Evolutionary conservation across 92 coral and sea anemone species (phyloP), one percentile per base, ranked within the genome.

Genomic region (Epizoanthus stellaris): DNA sequence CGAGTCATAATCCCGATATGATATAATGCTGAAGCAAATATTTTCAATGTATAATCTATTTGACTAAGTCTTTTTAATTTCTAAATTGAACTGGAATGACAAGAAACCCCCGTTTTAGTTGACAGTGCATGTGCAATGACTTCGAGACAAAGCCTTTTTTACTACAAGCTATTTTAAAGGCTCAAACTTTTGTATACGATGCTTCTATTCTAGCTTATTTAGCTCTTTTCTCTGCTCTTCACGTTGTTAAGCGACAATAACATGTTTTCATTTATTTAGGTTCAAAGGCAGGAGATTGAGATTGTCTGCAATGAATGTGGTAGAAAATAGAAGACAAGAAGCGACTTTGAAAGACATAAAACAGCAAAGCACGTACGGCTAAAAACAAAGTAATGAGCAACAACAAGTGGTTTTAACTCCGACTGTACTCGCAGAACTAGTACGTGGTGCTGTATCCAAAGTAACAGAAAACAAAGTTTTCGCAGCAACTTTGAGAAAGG

Each of bases 321-420:
- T n/a, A 90, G 87, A 72, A 81, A 67, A 25, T 90, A 67, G 71
- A 90, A 90, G 75, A 72, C 87, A 25, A 86, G 45, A 56, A 90
- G 90, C 45, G 93, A 90, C 8, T 66, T 40, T 20, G 45, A 75
- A 69, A 58, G 93, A 21, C 93, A 90, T 69, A 36, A 56, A 57
- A 79, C 67, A 69, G 88, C 88, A 63, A 90, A 90, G 63, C 90
- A 87, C n/a, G n/a, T n/a, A n/a, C 36, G 60, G 72, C 42, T 80
- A 90, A 40, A 36, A 64, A n/a, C n/a, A 85, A 85, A 52, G 40
- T 5, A 23, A 23, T 20, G 67, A 40, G 43, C 81, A 84, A 77
- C 23, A 56, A 34, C 23, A 23, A 9, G 43, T 14, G 42, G 25
- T 23, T 23, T 80, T 84, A 20, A 88, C 88, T 34, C 70, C 84